Evolutionary conservation across 2,113 vertebrate genomes (phyloP), one percentile per base, ranked within the genome.

Genomic region (Vireo altiloquus): DNA sequence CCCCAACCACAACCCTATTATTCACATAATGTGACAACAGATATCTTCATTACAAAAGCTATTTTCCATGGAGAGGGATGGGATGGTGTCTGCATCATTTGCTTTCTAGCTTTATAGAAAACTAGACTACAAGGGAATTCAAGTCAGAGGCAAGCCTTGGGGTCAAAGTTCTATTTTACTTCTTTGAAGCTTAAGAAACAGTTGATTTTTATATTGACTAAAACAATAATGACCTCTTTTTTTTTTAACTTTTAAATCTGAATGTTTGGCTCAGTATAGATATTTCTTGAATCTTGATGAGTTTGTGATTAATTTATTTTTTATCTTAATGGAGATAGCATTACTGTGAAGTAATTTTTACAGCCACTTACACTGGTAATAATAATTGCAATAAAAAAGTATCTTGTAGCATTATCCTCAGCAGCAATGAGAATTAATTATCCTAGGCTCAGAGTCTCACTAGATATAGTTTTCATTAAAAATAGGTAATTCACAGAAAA

Each of bases 401-500:
- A 80, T 84, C 87, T 71, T 81, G 57, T 88, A 49, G 83, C 74
- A 42, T 63, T 90, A 59, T 92, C 83, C 35, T 91, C 42, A 13
- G 59, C 89, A 83, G 64, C 93, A 52, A 83, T 61, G 86, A 96
- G 96, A 93, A 81, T 39, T n/a, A 87, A 68, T 81, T 90, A 90
- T 79, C 72, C 92, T 78, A 60, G 82, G 80, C 56, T 77, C 18
- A 90, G 28, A 82, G 96, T 95, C 95, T 96, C 94, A 37, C 92
- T 94, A 83, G 87, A 82, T 87, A 94, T 87, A 91, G 86, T 96
- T 97, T 96, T 96, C 96, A 94, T 87, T 93, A 75, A 94, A 95
- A 95, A 96, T 92, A 96, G 96, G 92, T 96, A 97, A 96, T 95
- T 96, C 92, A 97, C 86, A 97, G 91, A 97, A 97, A 98, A 95